phyloP scores from a whole-genome alignment of 2,797 vertebrate species.

The Lutra lutra region DNA sequence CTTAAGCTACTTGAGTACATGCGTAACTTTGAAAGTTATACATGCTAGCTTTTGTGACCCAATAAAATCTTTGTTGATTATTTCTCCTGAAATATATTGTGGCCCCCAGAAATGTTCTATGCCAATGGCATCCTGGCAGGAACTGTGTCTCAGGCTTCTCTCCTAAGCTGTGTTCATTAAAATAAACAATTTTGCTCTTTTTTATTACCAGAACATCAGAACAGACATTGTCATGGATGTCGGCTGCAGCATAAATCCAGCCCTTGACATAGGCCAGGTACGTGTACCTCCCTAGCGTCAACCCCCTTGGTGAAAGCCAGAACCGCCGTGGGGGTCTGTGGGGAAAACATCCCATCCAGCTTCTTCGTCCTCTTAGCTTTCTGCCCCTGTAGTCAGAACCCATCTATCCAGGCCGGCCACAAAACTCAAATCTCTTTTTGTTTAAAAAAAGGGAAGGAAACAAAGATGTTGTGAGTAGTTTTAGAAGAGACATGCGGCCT shows the following conservation, averaged over 20 bases:
- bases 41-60: neutral
- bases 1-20: neutral
- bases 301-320: neutral
- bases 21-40: neutral
- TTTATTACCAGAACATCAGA: slow-evolving; percentile 84
- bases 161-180: neutral
- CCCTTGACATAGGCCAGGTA: slow-evolving; percentile 89
- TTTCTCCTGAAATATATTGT: neutral
- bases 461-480: neutral
- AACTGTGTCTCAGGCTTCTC: neutral
- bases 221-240: slow-evolving; percentile 88
- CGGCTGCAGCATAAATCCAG: slow-evolving; percentile 88
- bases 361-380: neutral
- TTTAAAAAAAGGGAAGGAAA: neutral
- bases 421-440: neutral
- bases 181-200: neutral
- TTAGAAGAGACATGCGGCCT: neutral
- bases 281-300: slow-evolving; percentile 19
- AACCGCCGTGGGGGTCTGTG: neutral
- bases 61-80: neutral
- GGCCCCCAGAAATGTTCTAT: neutral
- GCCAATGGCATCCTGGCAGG: neutral
- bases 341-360: neutral
- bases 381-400: neutral
- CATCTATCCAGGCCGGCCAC: neutral